Base-by-base conservation (phyloP, 2,888 invertebrate species). In the Caenorhabditis japonica region DNA sequence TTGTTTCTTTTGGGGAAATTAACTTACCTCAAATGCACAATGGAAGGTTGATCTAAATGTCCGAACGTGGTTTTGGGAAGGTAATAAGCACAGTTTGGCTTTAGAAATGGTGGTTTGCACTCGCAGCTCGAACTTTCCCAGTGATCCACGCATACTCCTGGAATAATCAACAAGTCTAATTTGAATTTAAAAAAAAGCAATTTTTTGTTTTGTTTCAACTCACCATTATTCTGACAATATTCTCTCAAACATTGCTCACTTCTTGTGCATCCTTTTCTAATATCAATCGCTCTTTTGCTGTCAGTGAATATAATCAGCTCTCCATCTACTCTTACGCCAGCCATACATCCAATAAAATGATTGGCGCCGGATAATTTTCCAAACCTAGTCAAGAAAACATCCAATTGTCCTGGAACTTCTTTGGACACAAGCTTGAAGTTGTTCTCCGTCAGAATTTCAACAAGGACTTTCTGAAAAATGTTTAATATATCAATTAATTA, bases 21-120 rank as follows among this genome's bases (percentile, higher is more conserved):
- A 10, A 25, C 41, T 44, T 30, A 70, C 75, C 62, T 75, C 47
- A 75, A 68, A 64, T 68, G 69, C 75, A 70, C 75, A 69, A 68
- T 61, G 44, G 75, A 69, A 44, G 75, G 64, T n/a, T 55, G 53
- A 21, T 75, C 64, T 30, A 61, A 47, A 52, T 85, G 79, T 19
- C 86, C 86, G 49, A 86, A 84, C 1, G 86, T 86, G 43, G 76
- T 77, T 58, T 85, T 83, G 1, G 73, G 79, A 4, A 85, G 76
- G 39, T 75, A 64, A 44, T 81, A 51, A 12, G 58, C 62, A 58
- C 86, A 86, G 25, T 71, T 59, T 2, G 84, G 85, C 44, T 77
- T 79, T 10, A 86, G 64, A 59, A 77, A 85, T 13, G 86, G 86
- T 10, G 85, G 68, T 17, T 64, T 70, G 43, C 80, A 84, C 55